Evolutionary conservation across 2,888 invertebrate species (phyloP).

Genomic region (Carabus problematicus): DNA sequence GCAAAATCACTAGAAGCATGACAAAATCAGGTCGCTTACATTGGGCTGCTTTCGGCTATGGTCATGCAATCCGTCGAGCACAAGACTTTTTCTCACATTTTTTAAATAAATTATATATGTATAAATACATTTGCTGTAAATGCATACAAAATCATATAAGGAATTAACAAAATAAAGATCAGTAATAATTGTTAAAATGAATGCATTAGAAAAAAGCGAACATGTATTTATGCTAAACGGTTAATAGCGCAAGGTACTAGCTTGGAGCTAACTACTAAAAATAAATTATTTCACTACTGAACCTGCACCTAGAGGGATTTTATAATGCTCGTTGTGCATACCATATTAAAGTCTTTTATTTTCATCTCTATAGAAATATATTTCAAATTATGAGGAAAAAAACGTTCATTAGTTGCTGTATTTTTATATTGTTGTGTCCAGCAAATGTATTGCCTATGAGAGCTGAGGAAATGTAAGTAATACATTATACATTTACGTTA

Average conservation of each 20-base stretch:
- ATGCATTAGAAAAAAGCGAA: not conserved
- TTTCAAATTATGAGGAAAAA: constrained; percentile 29
- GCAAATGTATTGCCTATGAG: constrained; percentile 15
- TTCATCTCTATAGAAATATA: constrained; percentile 6
- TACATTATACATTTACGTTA: not conserved
- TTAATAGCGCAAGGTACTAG: constrained; percentile 32
- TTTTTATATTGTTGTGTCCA: constrained; percentile 22
- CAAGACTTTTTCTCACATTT: no score
- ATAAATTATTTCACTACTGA: constrained; percentile 39
- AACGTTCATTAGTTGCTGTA: constrained; percentile 15
- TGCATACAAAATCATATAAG: no score
- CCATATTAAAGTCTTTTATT: constrained; percentile 19
- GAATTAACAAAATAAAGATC: no score
- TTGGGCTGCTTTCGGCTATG: no score
- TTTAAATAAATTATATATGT: no score
- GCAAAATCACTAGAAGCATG: no score
- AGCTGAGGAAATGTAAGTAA: constrained; percentile 39
- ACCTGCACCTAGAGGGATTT: constrained; percentile 26
- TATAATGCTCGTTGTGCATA: constrained; percentile 18
- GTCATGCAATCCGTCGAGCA: no score
- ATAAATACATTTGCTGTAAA: no score
- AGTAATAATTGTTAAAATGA: not conserved
- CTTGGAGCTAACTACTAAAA: constrained; percentile 38
- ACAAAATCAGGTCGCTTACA: no score
- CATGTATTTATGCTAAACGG: constrained; percentile 31